Conservation (phyloP, 2,797 vertebrate species). For the Diplodus sargus region DNA sequence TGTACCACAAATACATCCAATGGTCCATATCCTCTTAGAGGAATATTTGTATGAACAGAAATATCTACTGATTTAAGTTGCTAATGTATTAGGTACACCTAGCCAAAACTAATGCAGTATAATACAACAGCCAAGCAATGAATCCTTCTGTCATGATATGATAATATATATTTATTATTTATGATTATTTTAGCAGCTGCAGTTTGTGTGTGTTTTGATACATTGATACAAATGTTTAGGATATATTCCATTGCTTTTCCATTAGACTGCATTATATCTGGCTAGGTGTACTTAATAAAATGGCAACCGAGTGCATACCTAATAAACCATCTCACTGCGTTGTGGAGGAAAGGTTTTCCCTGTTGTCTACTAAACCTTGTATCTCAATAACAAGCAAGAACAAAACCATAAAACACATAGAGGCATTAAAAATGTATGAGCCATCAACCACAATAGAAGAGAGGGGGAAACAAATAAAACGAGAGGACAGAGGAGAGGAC, state of each 20-base stretch:
- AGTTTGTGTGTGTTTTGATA: not conserved
- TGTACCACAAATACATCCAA: not conserved
- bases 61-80: not conserved
- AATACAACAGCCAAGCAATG: not conserved
- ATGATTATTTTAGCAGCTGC: not conserved
- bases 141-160: not conserved
- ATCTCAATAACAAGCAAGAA: conserved; percentile 44
- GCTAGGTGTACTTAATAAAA: not conserved
- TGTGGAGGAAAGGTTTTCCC: conserved; percentile 4
- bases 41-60: not conserved
- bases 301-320: not conserved
- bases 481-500: no score
- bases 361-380: conserved; percentile 12
- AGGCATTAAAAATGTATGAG: conserved; percentile 61
- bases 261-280: not conserved
- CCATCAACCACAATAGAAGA: conserved; percentile 10
- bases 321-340: not conserved
- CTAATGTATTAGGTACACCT: not conserved
- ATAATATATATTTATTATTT: no score
- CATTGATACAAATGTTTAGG: not conserved
- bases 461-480: not conserved
- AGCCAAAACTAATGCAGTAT: not conserved
- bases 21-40: not conserved
- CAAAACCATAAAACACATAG: conserved; percentile 59
- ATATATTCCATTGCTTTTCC: not conserved